phyloP scores from a whole-genome alignment of 1,140 invertebrate species.

The Octopus bimaculoides region DNA sequence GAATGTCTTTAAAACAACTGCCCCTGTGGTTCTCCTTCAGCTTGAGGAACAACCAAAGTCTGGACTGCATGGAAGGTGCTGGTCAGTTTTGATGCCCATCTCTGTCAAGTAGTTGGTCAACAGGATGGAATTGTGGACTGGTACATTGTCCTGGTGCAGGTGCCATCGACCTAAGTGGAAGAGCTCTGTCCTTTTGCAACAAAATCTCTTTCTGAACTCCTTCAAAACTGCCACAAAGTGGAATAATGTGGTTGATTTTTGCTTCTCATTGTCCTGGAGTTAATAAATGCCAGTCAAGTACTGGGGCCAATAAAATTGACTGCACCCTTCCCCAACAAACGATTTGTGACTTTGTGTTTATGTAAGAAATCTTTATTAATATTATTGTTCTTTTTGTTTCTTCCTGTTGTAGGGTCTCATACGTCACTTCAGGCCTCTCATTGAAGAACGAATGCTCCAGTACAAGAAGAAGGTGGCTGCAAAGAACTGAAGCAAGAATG shows the following conservation, averaged over 20 bases:
- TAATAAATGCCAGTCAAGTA: neutral
- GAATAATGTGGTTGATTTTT: neutral
- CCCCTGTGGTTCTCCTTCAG: too few species aligned
- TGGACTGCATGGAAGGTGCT: too few species aligned
- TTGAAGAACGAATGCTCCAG: conserved; percentile 68
- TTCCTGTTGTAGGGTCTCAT: conserved; percentile 74
- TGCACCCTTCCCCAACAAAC: neutral
- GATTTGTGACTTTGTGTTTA: neutral
- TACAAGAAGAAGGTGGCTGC: conserved; percentile 30
- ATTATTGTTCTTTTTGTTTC: conserved; percentile 24
- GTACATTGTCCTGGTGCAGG: too few species aligned
- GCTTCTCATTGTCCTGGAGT: neutral
- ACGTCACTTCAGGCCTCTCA: conserved; percentile 92
- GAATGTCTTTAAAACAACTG: too few species aligned
- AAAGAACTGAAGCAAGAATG: neutral
- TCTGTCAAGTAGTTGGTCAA: too few species aligned
- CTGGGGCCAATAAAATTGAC: neutral
- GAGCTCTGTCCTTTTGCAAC: too few species aligned
- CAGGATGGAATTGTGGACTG: too few species aligned
- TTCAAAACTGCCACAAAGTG: neutral
- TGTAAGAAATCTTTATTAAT: neutral
- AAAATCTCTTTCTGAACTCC: too few species aligned
- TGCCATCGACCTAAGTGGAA: too few species aligned
- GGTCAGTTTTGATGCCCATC: too few species aligned
- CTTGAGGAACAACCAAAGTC: too few species aligned